Percentiles rank a stretch among this genome's conserved stretches.
Conservation (phyloP, 2,888 invertebrate species). For the Macrophya annulata region DNA sequence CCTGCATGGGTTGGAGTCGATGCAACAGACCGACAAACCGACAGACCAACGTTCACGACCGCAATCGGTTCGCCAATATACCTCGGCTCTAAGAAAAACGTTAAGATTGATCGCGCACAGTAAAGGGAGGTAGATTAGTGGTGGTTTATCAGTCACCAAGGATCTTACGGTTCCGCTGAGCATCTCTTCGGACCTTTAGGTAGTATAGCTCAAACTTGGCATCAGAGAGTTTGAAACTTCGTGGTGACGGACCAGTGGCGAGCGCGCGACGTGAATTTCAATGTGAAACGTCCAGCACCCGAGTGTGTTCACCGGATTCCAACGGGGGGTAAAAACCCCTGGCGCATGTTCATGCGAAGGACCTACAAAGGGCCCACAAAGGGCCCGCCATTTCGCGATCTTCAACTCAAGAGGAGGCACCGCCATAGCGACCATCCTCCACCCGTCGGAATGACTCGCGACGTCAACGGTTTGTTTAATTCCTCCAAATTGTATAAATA, state of each 20-base stretch:
- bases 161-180: slow-evolving; percentile 63
- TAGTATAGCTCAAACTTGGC: slow-evolving; percentile 55
- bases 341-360: slow-evolving; percentile 68
- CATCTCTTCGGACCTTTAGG: slow-evolving; percentile 57
- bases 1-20: slow-evolving; percentile 20
- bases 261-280: slow-evolving; percentile 76
- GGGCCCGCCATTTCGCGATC: slow-evolving; percentile 69
- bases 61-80: slow-evolving; percentile 51
- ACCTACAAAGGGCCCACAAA: slow-evolving; percentile 68
- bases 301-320: slow-evolving; percentile 76
- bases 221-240: slow-evolving; percentile 55
- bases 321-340: slow-evolving; percentile 74
- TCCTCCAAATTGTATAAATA: slow-evolving; percentile 19
- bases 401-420: slow-evolving; percentile 24
- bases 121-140: slow-evolving; percentile 69
- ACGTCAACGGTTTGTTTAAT: slow-evolving; percentile 42
- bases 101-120: slow-evolving; percentile 65
- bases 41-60: slow-evolving; percentile 6
- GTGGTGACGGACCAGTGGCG: slow-evolving; percentile 70
- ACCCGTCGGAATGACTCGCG: slow-evolving; percentile 45
- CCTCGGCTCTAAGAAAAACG: slow-evolving; percentile 61
- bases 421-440: slow-evolving; percentile 28
- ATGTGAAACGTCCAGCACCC: slow-evolving; percentile 73
- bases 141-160: slow-evolving; percentile 69
- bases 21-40: slow-evolving; percentile 39